Base-by-base conservation (phyloP, 2,888 invertebrate species). In the Lochmaea crataegi region DNA sequence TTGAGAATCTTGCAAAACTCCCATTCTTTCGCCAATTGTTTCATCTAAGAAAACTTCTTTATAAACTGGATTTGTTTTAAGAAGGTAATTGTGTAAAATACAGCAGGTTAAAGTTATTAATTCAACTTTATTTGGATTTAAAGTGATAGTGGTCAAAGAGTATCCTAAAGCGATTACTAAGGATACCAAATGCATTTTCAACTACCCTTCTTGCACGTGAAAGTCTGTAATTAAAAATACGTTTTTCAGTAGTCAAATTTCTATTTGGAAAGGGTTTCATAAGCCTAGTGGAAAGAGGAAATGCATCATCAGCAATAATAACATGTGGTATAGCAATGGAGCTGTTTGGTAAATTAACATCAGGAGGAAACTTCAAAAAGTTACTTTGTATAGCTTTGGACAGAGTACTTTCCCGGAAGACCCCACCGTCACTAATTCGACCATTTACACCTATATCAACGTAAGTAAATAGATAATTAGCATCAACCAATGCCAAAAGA, bases 371-470 rank as follows among this genome's bases (percentile, higher is more conserved):
- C 4, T 45, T 45, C 2, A 41, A 14, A 16, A n/a, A 32, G 16
- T 7, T 22, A 45, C 12, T 41, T 12, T 41, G 41, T 41, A 41
- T 41, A 41, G 41, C 7, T 41, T 41, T 41, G 10, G 7, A 10
- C 10, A 41, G 41, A 10, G 9, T 41, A 10, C 41, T 45, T 51
- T 68, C 60, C 57, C 68, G 18, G 18, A 68, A 58, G 22, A 58
- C 68, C 22, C 68, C 68, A 14, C 58, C 22, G 42, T 68, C 68
- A 68, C 68, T 58, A n/a, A 68, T 60, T 11, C 61, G 45, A 1
- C 51, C 61, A 68, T 60, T 60, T 2, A 61, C 68, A 68, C 56
- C 69, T 3, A 69, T 51, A 63, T 69, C 69, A 51, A 69, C 41
- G 32, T 53, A 53, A 5, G 22, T 5, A 63, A 56, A 69, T 9